phyloP scores from a whole-genome alignment of 2,888 invertebrate genomes.

The Scaptomyza reducta region DNA sequence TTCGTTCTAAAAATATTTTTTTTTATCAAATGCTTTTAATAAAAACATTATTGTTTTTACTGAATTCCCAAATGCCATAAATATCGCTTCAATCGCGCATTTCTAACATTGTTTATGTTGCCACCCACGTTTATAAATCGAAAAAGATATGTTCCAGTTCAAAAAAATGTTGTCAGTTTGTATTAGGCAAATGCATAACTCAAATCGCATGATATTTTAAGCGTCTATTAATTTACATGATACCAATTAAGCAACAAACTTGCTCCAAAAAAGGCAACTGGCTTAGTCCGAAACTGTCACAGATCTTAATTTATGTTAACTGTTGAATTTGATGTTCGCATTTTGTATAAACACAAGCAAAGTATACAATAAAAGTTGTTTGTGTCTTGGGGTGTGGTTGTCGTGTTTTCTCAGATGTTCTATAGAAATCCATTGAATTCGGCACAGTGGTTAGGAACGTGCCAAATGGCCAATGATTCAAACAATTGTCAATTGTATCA shows the following conservation, averaged over 20 bases:
- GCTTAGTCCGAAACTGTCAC: slow-evolving; percentile 59
- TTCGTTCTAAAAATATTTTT: neutral
- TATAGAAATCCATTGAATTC: slow-evolving; percentile 28
- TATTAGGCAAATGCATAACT: slow-evolving; percentile 61
- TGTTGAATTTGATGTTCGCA: slow-evolving; percentile 45
- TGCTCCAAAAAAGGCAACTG: slow-evolving; percentile 47
- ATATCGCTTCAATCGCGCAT: neutral
- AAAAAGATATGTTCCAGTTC: neutral
- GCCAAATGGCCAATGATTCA: slow-evolving; percentile 37
- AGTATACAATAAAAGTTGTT: slow-evolving; percentile 21
- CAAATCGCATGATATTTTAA: slow-evolving; percentile 57
- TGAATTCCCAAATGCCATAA: neutral
- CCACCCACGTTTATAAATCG: slow-evolving; percentile 5
- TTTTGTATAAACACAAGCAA: slow-evolving; percentile 16
- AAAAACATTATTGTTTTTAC: neutral
- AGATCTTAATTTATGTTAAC: slow-evolving; percentile 58
- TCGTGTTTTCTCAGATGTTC: slow-evolving; percentile 13
- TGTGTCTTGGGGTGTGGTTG: slow-evolving; percentile 56
- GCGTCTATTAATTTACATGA: slow-evolving; percentile 70
- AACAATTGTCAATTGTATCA: slow-evolving; percentile 39
- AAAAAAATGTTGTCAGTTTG: slow-evolving; percentile 39
- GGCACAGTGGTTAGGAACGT: slow-evolving; percentile 54
- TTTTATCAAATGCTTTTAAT: neutral
- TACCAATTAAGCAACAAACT: slow-evolving; percentile 57
- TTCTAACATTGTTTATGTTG: neutral